Percentiles rank a stretch among this genome's conserved stretches.
Conservation (phyloP, 2,113 vertebrate species). For the Pelusios castaneus region DNA sequence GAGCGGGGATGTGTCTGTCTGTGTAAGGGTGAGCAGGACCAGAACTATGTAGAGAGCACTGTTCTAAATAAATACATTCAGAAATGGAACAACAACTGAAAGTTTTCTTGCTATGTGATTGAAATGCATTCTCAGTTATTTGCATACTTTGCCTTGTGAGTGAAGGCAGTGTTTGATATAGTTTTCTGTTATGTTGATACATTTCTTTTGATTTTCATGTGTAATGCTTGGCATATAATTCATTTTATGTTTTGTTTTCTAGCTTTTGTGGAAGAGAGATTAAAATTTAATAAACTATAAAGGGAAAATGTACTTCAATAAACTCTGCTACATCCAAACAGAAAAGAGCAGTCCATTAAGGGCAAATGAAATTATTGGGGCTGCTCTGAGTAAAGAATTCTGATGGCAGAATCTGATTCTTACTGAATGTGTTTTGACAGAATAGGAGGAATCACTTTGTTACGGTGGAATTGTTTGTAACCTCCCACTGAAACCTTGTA, state of each 20-base stretch:
- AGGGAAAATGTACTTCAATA: neutral
- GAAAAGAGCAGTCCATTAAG: neutral
- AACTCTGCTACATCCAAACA: neutral
- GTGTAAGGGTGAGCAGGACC: too few species aligned
- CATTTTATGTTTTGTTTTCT: neutral
- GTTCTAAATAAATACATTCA: neutral
- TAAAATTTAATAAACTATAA: neutral
- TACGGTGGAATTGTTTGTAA: neutral
- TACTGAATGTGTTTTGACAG: neutral
- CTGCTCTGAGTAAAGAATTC: neutral
- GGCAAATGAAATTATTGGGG: neutral
- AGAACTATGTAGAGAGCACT: too few species aligned
- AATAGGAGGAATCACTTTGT: neutral
- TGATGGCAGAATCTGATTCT: neutral
- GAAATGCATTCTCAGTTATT: neutral
- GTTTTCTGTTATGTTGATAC: neutral
- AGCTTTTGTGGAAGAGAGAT: neutral
- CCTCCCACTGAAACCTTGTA: accelerated
- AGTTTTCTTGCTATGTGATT: neutral
- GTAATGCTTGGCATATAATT: neutral
- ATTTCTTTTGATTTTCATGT: neutral
- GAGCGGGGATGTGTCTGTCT: too few species aligned
- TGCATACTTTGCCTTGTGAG: neutral
- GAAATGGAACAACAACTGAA: neutral
- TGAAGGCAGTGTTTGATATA: neutral